Conservation (phyloP, 2,888 invertebrate genomes). For the Chrysomela aeneicollis region DNA sequence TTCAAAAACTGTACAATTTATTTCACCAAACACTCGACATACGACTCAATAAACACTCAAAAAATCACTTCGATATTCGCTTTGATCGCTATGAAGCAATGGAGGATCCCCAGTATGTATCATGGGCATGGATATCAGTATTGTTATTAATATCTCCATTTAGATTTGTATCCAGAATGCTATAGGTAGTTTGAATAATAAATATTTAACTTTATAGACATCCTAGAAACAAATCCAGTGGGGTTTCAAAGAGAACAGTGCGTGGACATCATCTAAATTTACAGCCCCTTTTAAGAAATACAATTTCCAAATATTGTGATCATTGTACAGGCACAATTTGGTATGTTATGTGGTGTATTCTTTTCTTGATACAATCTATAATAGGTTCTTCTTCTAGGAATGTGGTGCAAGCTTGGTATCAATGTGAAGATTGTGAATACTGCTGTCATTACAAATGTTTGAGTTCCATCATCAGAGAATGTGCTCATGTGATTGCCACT, state of each 20-base stretch:
- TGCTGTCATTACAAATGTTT: conserved; percentile 90
- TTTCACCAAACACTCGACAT: too few species aligned
- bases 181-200: conserved; percentile 7
- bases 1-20: too few species aligned
- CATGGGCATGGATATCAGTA: background rate
- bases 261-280: conserved; percentile 85
- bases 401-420: conserved; percentile 87
- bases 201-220: conserved; percentile 52
- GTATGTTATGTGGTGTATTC: conserved; percentile 49
- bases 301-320: conserved; percentile 78
- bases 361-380: too few species aligned
- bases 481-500: conserved; percentile 84
- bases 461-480: conserved; percentile 79
- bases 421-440: conserved; percentile 85
- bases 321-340: conserved; percentile 92
- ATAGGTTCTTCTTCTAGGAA: conserved; percentile 64
- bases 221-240: conserved; percentile 59
- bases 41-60: too few species aligned
- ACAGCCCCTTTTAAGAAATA: conserved; percentile 64
- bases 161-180: too few species aligned
- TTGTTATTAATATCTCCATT: too few species aligned
- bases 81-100: too few species aligned
- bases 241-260: conserved; percentile 66
- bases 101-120: conserved; percentile 64
- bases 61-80: too few species aligned